Evolutionary conservation across 2,113 vertebrate species (phyloP), one percentile per base, ranked within the genome.

Genomic region (Chamaetylas fuelleborni): DNA sequence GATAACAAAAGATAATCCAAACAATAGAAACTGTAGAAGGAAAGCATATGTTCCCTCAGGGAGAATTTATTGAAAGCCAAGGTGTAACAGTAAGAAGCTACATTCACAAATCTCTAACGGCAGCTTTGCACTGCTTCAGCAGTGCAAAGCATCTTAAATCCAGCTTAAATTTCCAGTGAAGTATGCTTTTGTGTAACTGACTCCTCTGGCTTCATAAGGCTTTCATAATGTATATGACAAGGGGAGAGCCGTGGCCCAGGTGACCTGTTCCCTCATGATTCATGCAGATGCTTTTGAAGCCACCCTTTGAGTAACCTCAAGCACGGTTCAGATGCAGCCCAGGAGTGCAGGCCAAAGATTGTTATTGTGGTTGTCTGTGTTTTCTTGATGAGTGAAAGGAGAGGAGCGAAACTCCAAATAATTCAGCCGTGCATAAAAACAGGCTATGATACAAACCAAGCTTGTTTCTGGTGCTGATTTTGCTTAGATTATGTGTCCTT

Each of bases 111-210:
- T 94, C 81, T 96, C 76, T 85, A 48, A 93, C 88, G 85, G 53
- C 67, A 93, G 85, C 51, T 96, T 95, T 96, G 82, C 5, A 4
- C 76, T 96, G 82, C 82, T 96, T 87, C 90, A 94, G 90, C 76
- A 90, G 51, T 60, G 85, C 88, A 83, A 47, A 90, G 64, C 64
- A 74, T 50, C 66, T 93, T 81, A 95, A 96, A 94, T 91, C 71
- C 87, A 92, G 58, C 87, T 94, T 94, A 94, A 92, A 86, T 92
- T 92, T 88, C 88, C 50, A 56, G 64, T 36, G 48, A 34, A 64
- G 64, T 73, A 60, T 86, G 38, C 79, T 81, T 96, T 83, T 92
- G 79, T 93, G 76, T 83, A 81, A 73, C 33, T n/a, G 56, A 81
- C 22, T 85, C 53, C 33, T 72, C 45, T 43, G 71, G 74, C 47